phyloP scores from a whole-genome alignment of 2,113 vertebrate genomes.

The Peromyscus californicus region DNA sequence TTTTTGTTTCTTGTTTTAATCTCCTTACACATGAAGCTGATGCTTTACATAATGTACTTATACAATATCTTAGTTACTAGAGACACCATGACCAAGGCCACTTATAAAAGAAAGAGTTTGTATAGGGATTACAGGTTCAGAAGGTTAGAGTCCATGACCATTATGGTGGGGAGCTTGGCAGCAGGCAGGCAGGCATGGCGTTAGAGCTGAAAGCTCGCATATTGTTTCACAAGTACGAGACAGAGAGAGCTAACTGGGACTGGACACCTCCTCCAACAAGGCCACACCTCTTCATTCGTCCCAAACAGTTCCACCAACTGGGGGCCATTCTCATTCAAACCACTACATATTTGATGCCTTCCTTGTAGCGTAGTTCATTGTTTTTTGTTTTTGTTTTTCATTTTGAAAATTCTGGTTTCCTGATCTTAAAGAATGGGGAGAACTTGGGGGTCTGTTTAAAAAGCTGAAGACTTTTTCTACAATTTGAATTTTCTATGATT shows the following conservation, averaged over 20 bases:
- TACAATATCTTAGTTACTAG: not conserved
- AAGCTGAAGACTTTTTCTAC: not conserved
- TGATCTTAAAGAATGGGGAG: conserved; percentile 53
- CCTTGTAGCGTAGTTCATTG: conserved; percentile 32
- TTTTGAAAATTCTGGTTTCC: conserved; percentile 38
- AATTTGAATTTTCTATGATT: not conserved
- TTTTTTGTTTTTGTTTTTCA: not conserved
- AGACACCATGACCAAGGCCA: not conserved
- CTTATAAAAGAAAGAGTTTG: not conserved
- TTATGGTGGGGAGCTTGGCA: not conserved
- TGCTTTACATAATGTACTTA: not conserved
- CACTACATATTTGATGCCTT: not conserved
- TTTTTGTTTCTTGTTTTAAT: conserved; percentile 7
- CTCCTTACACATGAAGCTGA: not conserved
- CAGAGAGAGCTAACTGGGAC: not conserved
- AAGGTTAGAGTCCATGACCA: not conserved
- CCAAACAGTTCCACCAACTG: not conserved
- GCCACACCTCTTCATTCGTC: not conserved
- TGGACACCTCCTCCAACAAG: not conserved
- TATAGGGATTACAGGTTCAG: too few relatives aligned
- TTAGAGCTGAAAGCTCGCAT: not conserved
- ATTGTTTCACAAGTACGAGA: not conserved
- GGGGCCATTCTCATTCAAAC: too few relatives aligned
- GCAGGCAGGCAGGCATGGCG: not conserved
- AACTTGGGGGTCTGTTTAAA: not conserved